Percentiles rank a stretch among this genome's conserved stretches.
Evolutionary conservation across 2,888 invertebrate species (phyloP).

Genomic region (Germaria angustata): DNA sequence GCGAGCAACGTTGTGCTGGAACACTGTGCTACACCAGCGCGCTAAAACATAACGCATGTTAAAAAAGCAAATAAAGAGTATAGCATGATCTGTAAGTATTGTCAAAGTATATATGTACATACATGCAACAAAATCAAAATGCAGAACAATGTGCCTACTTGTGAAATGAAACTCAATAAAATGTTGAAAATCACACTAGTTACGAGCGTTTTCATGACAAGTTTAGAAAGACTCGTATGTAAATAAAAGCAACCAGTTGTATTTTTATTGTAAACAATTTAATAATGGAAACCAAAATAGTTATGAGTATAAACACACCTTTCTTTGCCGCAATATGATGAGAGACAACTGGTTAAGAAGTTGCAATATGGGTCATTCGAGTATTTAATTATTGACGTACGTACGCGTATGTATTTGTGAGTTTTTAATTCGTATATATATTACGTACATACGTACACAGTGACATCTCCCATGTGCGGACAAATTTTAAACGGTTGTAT

Average conservation of each 20-base stretch:
- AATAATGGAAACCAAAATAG: neutral
- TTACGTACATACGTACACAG: neutral
- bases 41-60: no score
- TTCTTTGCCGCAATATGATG: neutral
- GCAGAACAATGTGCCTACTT: slow-evolving; percentile 34
- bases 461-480: no score
- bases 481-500: no score
- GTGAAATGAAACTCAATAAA: neutral
- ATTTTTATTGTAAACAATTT: slow-evolving; percentile 17
- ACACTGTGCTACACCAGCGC: neutral
- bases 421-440: neutral
- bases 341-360: neutral
- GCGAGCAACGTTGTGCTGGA: neutral
- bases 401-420: neutral
- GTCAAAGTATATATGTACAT: neutral
- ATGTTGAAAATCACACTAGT: slow-evolving; percentile 6
- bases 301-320: neutral
- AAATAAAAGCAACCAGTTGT: neutral
- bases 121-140: slow-evolving; percentile 17
- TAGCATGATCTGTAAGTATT: neutral
- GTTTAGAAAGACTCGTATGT: neutral
- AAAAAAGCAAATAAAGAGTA: no score
- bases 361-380: slow-evolving; percentile 37
- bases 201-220: neutral
- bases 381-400: neutral